These are phyloP conservation scores for Pachyuromys duprasi DNA, from an alignment of 2,797 vertebrate species.

Conservation along the genomic window DNA sequence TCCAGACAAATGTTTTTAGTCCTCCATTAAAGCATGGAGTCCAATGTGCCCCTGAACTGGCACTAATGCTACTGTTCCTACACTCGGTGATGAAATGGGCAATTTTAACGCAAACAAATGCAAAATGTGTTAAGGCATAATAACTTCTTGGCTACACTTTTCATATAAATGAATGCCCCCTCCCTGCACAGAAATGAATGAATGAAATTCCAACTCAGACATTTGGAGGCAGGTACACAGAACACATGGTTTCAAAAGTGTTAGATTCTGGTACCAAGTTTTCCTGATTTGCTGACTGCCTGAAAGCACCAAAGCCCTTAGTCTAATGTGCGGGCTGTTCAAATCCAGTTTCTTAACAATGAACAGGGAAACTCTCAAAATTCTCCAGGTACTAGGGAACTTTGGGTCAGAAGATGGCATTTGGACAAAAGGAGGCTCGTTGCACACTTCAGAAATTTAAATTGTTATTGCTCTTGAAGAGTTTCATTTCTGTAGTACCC, in stretches of 20 bases:
- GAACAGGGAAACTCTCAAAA: not conserved
- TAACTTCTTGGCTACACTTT: not conserved
- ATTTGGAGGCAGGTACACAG: not conserved
- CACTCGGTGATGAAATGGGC: not conserved
- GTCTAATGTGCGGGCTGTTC: not conserved
- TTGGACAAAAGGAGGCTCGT: not conserved
- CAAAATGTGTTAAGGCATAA: not conserved
- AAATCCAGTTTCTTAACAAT: not conserved
- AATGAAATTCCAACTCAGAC: constrained; percentile 3
- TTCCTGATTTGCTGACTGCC: not conserved
- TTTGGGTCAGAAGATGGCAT: not conserved
- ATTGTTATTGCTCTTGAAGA: not conserved
- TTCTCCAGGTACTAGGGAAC: not conserved
- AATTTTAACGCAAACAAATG: constrained; percentile 6
- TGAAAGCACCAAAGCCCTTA: not conserved
- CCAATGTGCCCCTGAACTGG: not conserved
- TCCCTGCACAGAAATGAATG: not conserved
- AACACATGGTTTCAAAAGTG: not conserved
- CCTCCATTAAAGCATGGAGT: not conserved
- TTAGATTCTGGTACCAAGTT: not conserved
- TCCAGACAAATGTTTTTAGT: constrained; percentile 8
- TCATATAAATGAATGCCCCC: not conserved
- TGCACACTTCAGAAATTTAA: not conserved
- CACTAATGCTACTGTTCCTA: not conserved
- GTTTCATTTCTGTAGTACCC: not conserved